Percentiles rank a stretch among this genome's conserved stretches.
These are phyloP conservation scores for Diadumene lineata DNA, from an alignment of 92 coral and sea anemone species.

Conservation along the genomic window DNA sequence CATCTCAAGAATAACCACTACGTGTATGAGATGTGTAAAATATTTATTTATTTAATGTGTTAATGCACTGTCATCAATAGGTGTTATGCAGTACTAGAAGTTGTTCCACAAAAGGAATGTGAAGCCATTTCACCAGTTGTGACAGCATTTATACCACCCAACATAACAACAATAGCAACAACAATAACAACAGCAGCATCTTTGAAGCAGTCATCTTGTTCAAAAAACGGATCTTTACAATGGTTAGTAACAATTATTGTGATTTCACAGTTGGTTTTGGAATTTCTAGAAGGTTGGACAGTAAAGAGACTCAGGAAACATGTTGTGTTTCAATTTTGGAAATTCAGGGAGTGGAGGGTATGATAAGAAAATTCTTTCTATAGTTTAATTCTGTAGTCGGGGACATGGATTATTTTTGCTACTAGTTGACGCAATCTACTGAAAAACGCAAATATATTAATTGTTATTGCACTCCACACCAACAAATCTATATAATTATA, in stretches of 20 bases:
- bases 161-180: not conserved
- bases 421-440: no score
- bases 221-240: conserved; percentile 18
- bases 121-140: not conserved
- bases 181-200: not conserved
- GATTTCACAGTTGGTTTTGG: not conserved
- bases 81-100: conserved; percentile 38
- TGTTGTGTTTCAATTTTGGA: no score
- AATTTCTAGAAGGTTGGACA: not conserved
- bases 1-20: no score
- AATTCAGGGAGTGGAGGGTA: no score
- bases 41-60: no score
- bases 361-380: no score
- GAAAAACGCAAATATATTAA: no score
- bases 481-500: no score
- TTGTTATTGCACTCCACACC: no score
- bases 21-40: no score
- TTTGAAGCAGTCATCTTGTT: conserved; percentile 4
- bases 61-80: conserved; percentile 1
- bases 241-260: conserved; percentile 9
- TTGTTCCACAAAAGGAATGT: conserved; percentile 34
- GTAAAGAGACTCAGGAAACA: not conserved
- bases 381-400: no score
- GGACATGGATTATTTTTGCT: no score
- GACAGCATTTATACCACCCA: conserved; percentile 3